These are phyloP conservation scores for Galaxias olidus DNA, from an alignment of 2,797 vertebrate genomes.

Conservation along the genomic window DNA sequence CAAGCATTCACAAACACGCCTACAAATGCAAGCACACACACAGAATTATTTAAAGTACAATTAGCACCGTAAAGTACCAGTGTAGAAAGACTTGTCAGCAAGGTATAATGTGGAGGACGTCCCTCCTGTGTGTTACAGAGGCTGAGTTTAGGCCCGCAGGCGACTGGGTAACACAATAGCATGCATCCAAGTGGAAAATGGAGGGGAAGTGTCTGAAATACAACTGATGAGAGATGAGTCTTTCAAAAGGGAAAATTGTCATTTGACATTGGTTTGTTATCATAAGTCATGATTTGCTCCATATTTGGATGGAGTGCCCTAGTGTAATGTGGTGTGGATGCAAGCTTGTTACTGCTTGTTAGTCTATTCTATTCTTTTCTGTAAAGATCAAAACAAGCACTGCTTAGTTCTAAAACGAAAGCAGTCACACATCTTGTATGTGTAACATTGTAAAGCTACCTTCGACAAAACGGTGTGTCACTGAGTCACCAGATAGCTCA, in stretches of 20 bases:
- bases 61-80: conserved; percentile 42
- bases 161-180: conserved; percentile 22
- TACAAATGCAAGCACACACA: conserved; percentile 24
- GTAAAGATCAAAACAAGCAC: too few species aligned
- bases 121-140: conserved; percentile 38
- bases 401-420: background rate
- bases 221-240: background rate
- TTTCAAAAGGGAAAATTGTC: background rate
- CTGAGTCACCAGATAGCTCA: background rate
- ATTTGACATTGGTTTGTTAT: background rate
- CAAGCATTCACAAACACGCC: conserved; percentile 1
- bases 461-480: background rate
- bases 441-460: too few species aligned
- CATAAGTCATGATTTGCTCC: too few species aligned
- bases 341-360: too few species aligned
- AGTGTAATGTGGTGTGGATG: too few species aligned
- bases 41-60: conserved; percentile 50
- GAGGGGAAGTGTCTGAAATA: background rate
- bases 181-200: background rate
- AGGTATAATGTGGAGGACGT: conserved; percentile 49
- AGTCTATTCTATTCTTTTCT: too few species aligned
- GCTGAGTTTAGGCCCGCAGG: conserved; percentile 1
- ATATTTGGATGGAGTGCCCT: too few species aligned
- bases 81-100: conserved; percentile 59
- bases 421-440: background rate